Conservation (phyloP, 2,888 invertebrate species). For the Drosophila limbata region DNA sequence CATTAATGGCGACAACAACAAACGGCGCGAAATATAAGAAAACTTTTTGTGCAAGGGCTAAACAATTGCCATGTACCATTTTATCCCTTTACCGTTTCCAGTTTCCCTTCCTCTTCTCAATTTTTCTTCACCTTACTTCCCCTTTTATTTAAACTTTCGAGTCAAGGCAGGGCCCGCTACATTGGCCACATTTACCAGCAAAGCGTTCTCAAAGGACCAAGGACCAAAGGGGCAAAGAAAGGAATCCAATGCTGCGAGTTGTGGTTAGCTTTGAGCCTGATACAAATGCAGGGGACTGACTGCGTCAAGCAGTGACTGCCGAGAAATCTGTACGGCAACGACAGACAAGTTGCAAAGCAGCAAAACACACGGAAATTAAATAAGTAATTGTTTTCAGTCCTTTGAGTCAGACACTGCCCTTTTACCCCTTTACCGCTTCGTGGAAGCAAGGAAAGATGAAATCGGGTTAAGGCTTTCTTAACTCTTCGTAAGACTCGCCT, state of each 20-base stretch:
- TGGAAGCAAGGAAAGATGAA: slow-evolving; percentile 2
- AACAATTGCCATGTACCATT: slow-evolving; percentile 63
- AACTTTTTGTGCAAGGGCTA: slow-evolving; percentile 59
- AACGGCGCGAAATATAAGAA: slow-evolving; percentile 70
- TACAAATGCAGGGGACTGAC: neutral
- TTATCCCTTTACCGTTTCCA: neutral
- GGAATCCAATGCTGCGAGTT: neutral
- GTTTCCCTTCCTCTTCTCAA: neutral
- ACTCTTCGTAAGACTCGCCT: slow-evolving; percentile 16
- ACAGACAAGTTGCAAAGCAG: slow-evolving; percentile 10
- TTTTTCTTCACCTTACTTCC: neutral
- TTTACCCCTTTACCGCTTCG: neutral
- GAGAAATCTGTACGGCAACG: slow-evolving; percentile 19
- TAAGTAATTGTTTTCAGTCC: slow-evolving; percentile 54
- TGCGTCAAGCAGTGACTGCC: slow-evolving; percentile 16
- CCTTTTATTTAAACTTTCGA: neutral
- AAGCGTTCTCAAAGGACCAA: slow-evolving; percentile 43
- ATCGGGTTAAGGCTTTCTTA: slow-evolving; percentile 16
- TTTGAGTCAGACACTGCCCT: slow-evolving; percentile 18
- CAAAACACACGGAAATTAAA: slow-evolving; percentile 49
- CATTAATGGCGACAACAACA: slow-evolving; percentile 2
- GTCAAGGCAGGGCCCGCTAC: slow-evolving; percentile 36
- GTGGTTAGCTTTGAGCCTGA: neutral
- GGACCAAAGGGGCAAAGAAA: neutral
- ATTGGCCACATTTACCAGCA: slow-evolving; percentile 57